Evolutionary conservation across 2,888 invertebrate species (phyloP).

Genomic region (Netelia melanura): DNA sequence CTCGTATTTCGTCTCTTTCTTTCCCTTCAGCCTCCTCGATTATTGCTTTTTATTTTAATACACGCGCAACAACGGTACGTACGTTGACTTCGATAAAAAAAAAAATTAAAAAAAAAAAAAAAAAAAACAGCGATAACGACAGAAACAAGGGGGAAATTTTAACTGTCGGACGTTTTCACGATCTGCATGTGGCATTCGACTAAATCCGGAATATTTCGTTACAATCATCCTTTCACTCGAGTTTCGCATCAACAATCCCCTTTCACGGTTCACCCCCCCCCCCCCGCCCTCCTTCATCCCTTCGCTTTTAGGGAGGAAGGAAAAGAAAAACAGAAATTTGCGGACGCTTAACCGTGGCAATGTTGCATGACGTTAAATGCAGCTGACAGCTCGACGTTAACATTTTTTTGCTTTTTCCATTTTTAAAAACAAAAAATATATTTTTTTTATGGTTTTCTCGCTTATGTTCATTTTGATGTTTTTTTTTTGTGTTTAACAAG

Average conservation of each 20-base stretch:
- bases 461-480: no score
- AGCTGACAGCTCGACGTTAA: no score
- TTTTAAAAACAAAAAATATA: no score
- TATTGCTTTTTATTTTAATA: conserved; percentile 45
- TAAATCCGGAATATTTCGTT: conserved; percentile 51
- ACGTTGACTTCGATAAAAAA: conserved; percentile 53
- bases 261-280: not conserved
- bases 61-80: conserved; percentile 26
- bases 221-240: conserved; percentile 25
- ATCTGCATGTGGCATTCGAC: conserved; percentile 42
- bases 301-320: no score
- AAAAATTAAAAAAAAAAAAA: conserved; percentile 23
- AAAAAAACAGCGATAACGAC: conserved; percentile 4
- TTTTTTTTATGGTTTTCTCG: no score
- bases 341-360: no score
- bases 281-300: no score
- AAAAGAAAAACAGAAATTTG: no score
- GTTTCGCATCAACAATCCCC: not conserved
- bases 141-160: not conserved
- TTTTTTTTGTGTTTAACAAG: no score
- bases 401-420: no score
- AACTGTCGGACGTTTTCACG: conserved; percentile 11
- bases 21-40: conserved; percentile 10
- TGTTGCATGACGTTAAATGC: no score
- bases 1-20: conserved; percentile 4